Conservation (phyloP, 2,113 vertebrate genomes). For the Carassius gibelio region DNA sequence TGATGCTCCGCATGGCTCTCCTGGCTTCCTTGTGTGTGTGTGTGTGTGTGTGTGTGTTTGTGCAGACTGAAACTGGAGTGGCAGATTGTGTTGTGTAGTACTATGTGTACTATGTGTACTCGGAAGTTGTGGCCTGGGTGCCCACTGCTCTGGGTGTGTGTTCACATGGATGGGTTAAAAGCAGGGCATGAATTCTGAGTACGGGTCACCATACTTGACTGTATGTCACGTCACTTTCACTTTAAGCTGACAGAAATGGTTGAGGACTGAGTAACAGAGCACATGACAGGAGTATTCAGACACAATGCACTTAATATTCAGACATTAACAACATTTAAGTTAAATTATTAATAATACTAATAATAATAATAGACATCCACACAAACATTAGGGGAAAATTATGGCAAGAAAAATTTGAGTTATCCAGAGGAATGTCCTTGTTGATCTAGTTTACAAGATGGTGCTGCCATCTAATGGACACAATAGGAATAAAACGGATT, state of each 20-base stretch:
- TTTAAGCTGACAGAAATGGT: conserved; percentile 59
- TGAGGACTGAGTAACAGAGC: not conserved
- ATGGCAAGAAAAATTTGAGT: not conserved
- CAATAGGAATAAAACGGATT: not conserved
- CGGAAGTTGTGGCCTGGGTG: too few species aligned
- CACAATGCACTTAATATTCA: not conserved
- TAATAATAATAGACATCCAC: too few species aligned
- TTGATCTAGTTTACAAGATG: not conserved
- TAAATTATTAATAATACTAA: too few species aligned
- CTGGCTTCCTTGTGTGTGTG: conserved; percentile 39
- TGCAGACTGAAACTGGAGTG: conserved; percentile 49
- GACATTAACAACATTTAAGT: not conserved
- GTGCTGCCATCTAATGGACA: conserved; percentile 2
- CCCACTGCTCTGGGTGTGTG: too few species aligned
- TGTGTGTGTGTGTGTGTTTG: not conserved
- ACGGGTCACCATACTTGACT: too few species aligned
- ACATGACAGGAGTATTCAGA: not conserved
- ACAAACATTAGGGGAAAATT: not conserved
- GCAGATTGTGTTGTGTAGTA: conserved; percentile 64
- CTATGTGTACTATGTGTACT: not conserved
- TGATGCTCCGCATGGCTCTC: not conserved
- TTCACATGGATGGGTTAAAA: too few species aligned
- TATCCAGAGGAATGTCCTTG: not conserved
- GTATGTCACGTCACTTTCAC: too few species aligned
- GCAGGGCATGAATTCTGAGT: too few species aligned